Evolutionary conservation across 2,797 vertebrate genomes (phyloP).

Genomic region (Gorsachius magnificus): DNA sequence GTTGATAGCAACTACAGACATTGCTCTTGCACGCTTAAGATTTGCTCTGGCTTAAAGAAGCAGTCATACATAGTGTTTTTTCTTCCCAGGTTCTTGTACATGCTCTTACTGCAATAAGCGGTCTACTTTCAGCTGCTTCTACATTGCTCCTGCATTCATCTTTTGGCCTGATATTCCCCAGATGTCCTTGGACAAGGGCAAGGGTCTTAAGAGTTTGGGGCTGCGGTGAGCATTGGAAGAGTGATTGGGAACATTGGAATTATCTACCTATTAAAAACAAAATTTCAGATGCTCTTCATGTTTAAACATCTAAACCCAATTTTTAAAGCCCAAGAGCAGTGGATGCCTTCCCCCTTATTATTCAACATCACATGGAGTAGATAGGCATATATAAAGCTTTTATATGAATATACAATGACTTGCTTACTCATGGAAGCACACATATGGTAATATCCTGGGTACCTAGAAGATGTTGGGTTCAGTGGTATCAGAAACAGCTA

Average conservation of each 20-base stretch:
- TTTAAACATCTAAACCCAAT: not conserved
- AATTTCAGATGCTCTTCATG: not conserved
- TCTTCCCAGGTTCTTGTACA: not conserved
- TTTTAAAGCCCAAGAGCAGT: not conserved
- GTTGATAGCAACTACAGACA: not conserved
- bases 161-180: not conserved
- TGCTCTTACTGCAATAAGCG: not conserved
- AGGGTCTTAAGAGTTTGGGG: not conserved
- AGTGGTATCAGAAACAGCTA: not conserved
- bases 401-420: not conserved
- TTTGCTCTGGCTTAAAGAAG: not conserved
- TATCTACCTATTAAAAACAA: not conserved
- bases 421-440: not conserved
- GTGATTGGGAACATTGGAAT: not conserved
- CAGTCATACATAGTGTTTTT: not conserved
- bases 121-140: not conserved
- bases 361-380: not conserved
- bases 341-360: not conserved
- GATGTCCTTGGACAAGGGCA: not conserved
- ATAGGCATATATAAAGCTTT: not conserved
- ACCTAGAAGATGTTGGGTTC: not conserved
- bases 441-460: not conserved
- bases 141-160: not conserved
- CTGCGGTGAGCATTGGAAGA: not conserved
- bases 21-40: not conserved